Evolutionary conservation across 2,797 vertebrate genomes (phyloP).

Genomic region (Coregonus ussuriensis): DNA sequence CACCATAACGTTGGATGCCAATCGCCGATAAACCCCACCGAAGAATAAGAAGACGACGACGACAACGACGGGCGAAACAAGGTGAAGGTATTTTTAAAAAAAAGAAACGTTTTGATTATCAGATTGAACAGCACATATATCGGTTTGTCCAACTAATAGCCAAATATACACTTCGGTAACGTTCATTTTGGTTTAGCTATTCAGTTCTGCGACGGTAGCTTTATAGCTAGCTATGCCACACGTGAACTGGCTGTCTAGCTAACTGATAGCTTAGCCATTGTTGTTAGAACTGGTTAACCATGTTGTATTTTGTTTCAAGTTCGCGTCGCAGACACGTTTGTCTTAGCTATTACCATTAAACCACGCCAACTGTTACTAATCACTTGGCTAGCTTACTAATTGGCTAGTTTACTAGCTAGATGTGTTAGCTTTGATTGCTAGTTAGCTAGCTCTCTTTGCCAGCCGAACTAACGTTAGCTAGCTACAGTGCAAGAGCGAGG

Average conservation of each 20-base stretch:
- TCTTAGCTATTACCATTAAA: not conserved
- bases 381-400: not conserved
- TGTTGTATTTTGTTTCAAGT: not conserved
- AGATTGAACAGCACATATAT: not conserved
- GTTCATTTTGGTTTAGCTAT: not conserved
- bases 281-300: not conserved
- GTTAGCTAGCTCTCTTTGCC: not conserved
- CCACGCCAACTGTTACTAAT: not conserved
- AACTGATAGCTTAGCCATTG: not conserved
- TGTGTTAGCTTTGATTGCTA: not conserved
- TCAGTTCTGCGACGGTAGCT: not conserved
- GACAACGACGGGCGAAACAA: no score
- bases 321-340: not conserved
- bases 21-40: no score
- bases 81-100: not conserved
- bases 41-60: no score
- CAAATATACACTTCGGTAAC: not conserved
- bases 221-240: not conserved
- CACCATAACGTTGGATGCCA: no score
- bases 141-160: not conserved
- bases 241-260: not conserved
- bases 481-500: no score
- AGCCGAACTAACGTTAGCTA: not conserved
- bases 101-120: not conserved
- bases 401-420: not conserved